A percentile compares a stretch with the other conserved stretches of the same genome.
Evolutionary conservation across 1,140 invertebrate species (phyloP).

Genomic region (Prorops nasuta): DNA sequence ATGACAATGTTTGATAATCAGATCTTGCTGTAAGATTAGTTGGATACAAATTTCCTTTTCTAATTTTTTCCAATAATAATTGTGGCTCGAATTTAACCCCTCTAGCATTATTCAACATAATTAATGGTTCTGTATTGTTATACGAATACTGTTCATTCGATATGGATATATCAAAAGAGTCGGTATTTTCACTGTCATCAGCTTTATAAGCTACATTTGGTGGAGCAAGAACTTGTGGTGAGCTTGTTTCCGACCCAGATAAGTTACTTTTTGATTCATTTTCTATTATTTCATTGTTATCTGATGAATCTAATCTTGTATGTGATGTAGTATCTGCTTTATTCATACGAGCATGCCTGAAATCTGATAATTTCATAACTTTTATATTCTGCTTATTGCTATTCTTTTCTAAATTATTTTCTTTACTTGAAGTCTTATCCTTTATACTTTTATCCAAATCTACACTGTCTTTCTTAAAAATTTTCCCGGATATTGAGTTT

Average conservation of each 20-base stretch:
- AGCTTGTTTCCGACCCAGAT: constrained; percentile 3
- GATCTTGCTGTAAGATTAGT: constrained; percentile 50
- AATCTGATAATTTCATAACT: constrained; percentile 32
- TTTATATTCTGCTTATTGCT: constrained; percentile 21
- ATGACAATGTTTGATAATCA: constrained; percentile 64
- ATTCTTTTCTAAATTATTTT: constrained; percentile 11
- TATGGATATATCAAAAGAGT: constrained; percentile 29
- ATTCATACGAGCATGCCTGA: constrained; percentile 8
- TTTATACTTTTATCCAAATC: constrained; percentile 12
- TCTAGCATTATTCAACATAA: constrained; percentile 19
- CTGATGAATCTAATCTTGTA: constrained; percentile 9
- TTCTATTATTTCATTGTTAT: constrained; percentile 6
- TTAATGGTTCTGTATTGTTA: constrained; percentile 12
- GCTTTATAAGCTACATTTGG: constrained; percentile 39
- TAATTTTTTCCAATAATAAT: constrained; percentile 61
- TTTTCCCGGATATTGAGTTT: constrained; percentile 48
- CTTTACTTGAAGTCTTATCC: constrained; percentile 7
- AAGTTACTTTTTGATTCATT: constrained; percentile 8
- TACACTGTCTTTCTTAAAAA: constrained; percentile 25
- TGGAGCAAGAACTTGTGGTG: constrained; percentile 26
- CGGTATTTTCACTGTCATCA: constrained; percentile 39
- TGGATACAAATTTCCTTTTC: constrained; percentile 60
- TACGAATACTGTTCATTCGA: constrained; percentile 20
- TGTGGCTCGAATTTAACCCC: constrained; percentile 59
- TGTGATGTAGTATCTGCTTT: constrained; percentile 5